Conservation (phyloP, 2,797 vertebrate species). For the Paratrypauchen microcephalus region DNA sequence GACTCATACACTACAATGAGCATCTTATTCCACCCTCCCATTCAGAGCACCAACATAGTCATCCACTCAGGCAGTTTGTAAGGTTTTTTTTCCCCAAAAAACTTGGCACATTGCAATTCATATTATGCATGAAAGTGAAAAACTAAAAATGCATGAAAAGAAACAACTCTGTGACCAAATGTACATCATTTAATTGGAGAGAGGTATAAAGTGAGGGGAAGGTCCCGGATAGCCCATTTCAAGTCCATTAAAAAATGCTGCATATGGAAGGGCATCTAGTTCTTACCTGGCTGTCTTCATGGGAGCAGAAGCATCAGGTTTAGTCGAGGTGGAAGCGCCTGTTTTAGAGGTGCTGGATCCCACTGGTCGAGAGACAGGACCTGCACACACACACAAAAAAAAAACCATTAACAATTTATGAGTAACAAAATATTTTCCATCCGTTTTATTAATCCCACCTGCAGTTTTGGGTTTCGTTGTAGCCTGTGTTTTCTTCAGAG, state of each 20-base stretch:
- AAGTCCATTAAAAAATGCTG: neutral
- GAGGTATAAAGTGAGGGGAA: neutral
- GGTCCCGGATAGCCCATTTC: neutral
- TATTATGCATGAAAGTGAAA: neutral
- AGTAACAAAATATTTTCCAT: neutral
- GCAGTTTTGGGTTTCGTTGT: slow-evolving; percentile 63
- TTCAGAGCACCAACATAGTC: slow-evolving; percentile 39
- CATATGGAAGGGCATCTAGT: neutral
- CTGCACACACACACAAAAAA: slow-evolving; percentile 26
- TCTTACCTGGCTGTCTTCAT: slow-evolving; percentile 74
- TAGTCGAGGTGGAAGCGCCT: slow-evolving; percentile 38
- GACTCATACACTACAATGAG: slow-evolving; percentile 55
- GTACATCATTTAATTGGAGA: neutral
- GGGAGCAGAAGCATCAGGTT: slow-evolving; percentile 33
- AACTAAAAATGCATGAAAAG: neutral
- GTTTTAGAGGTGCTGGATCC: slow-evolving; percentile 46
- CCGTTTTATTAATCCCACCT: slow-evolving; percentile 44
- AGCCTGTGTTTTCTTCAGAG: slow-evolving; percentile 45
- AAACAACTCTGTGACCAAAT: neutral
- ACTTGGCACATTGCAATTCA: too few species aligned
- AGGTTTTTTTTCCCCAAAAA: too few species aligned
- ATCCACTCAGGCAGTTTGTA: slow-evolving; percentile 12
- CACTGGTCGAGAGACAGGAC: slow-evolving; percentile 42
- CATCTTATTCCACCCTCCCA: slow-evolving; percentile 37
- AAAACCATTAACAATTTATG: neutral